Base-by-base conservation (phyloP, 2,888 invertebrate genomes). In the Rapana venosa region DNA sequence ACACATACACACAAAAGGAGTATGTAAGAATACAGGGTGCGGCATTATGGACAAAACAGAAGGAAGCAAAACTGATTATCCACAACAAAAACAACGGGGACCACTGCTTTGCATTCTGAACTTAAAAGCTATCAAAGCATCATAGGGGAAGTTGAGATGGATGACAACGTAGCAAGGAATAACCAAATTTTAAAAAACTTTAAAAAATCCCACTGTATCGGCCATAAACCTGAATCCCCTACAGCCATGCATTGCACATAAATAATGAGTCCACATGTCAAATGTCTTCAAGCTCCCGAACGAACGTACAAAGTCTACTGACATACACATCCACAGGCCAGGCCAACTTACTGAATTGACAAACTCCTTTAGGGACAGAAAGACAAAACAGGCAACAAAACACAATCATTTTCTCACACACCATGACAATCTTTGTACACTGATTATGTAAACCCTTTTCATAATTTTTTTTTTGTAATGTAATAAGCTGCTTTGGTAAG, bases 311-410 rank as follows among this genome's bases (percentile, higher is more conserved):
- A 79, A 47, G 81, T 83, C 30, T 22, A 83, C 81, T 26, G 26
- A 47, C 81, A 83, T 30, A 58, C 36, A 86, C 35, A 86, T 86
- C n/a, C 66, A 66, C 32, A 66, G 17, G 56, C 66, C 70, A 89
- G 83, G 83, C 85, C 47, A 47, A 89, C 89, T 89, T 89, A 89
- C 89, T 85, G 89, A 89, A 47, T 26, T 66, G 84, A 85, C 85
- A 66, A 89, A 84, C 61, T 89, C 89, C 89, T 89, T 89, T 26
- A 84, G 84, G 84, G 66, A 89, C 61, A 88, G 66, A 89, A 35
- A 88, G 58, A 89, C 85, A 86, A 26, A 83, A 86, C 86, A 86
- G 66, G 66, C 61, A 86, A 86, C 86, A 85, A 84, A 88, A 47
- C 47, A 47, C 47, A 47, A 47, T 47, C 47, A 47, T 47, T 47